Evolutionary conservation across 2,797 vertebrate genomes (phyloP).

Genomic region (Anableps anableps): DNA sequence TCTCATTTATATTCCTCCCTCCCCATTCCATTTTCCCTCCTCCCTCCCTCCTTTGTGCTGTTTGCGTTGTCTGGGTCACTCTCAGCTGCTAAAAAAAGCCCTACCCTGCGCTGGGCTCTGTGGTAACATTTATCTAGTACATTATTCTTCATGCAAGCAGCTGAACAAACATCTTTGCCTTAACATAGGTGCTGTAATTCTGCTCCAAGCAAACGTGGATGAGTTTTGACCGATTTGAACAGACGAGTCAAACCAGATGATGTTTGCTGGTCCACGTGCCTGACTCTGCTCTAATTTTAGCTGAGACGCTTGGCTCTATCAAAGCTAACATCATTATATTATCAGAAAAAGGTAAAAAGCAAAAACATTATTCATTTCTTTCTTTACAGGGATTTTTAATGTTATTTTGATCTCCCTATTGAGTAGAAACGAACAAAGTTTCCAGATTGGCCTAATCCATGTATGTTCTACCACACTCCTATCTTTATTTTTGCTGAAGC

Average conservation of each 20-base stretch:
- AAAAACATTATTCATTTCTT: background rate
- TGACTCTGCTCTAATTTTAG: constrained; percentile 10
- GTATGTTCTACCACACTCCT: too few relatives aligned
- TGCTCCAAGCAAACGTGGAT: constrained; percentile 2
- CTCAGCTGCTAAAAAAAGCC: constrained; percentile 68
- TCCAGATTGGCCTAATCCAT: background rate
- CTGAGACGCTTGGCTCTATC: background rate
- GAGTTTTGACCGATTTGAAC: constrained; percentile 7
- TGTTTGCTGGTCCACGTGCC: background rate
- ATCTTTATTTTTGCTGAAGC: background rate
- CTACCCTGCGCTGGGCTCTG: constrained; percentile 36
- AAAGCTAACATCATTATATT: background rate
- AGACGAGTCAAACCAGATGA: background rate
- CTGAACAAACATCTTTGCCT: constrained; percentile 24
- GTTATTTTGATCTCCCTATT: background rate
- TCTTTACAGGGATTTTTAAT: background rate
- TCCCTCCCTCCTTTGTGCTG: constrained; percentile 37
- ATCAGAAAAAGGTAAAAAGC: background rate
- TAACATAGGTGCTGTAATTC: constrained; percentile 5
- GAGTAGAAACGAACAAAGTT: background rate
- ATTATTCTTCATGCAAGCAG: constrained; percentile 29
- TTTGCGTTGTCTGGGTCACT: constrained; percentile 72
- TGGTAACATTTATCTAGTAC: constrained; percentile 30
- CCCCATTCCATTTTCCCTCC: constrained; percentile 31
- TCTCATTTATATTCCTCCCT: constrained; percentile 76